A percentile compares a stretch with the other conserved stretches of the same genome.
Conservation (phyloP, 2,113 vertebrate genomes). For the Mustela lutreola region DNA sequence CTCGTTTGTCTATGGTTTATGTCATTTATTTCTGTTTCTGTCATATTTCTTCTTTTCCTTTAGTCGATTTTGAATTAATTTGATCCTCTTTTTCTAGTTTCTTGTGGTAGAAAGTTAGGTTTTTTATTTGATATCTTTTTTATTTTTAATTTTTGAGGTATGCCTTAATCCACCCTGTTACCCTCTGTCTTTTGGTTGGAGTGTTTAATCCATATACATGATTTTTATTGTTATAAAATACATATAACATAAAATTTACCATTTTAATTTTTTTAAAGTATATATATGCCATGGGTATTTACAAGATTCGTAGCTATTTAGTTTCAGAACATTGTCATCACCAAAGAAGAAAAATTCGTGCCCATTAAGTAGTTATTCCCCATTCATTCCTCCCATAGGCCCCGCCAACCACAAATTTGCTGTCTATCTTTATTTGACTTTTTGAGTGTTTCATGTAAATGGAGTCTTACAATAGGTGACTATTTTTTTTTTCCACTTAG, state of each 20-base stretch:
- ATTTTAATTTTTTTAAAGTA: neutral
- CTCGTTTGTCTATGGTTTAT: neutral
- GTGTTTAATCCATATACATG: neutral
- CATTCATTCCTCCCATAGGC: neutral
- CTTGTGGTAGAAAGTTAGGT: neutral
- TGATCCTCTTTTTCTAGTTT: neutral
- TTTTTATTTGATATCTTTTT: neutral
- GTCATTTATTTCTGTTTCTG: neutral
- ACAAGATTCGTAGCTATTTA: neutral
- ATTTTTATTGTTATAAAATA: neutral
- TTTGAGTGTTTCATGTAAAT: neutral
- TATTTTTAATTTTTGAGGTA: neutral
- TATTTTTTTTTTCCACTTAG: neutral
- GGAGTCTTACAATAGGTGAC: neutral
- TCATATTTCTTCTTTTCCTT: neutral
- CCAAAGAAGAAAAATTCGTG: neutral
- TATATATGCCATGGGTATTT: neutral
- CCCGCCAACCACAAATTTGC: neutral
- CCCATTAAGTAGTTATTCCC: neutral
- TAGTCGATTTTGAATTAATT: neutral
- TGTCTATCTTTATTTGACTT: neutral
- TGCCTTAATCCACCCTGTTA: neutral
- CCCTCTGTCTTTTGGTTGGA: neutral
- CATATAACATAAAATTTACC: neutral
- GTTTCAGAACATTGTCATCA: neutral